phyloP scores from a whole-genome alignment of 2,888 invertebrate species.

The Idaea straminata region DNA sequence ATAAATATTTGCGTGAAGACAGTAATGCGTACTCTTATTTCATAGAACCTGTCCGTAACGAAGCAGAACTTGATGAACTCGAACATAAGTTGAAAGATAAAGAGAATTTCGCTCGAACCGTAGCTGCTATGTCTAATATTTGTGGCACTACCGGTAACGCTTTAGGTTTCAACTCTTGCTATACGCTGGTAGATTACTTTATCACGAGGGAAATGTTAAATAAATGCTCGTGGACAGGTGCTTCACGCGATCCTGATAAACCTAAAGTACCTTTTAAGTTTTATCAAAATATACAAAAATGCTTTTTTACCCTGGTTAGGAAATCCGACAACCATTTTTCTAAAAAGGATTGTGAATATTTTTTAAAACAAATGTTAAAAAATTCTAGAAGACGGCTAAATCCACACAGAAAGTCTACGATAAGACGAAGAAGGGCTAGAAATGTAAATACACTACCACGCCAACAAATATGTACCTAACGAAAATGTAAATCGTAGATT shows the following conservation, averaged over 20 bases:
- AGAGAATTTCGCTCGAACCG: neutral
- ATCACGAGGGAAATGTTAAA: neutral
- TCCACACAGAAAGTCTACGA: neutral
- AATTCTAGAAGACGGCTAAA: neutral
- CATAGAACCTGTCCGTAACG: neutral
- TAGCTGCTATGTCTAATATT: neutral
- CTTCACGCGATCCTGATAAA: neutral
- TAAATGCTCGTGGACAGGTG: neutral
- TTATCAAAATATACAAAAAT: neutral
- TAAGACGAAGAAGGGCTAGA: neutral
- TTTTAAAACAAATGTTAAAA: neutral
- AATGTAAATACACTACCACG: no score
- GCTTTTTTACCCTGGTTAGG: neutral
- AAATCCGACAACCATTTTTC: constrained; percentile 17
- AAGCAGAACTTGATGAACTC: neutral
- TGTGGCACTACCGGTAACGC: neutral
- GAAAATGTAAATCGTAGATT: no score
- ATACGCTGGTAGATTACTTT: neutral
- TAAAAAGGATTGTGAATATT: neutral
- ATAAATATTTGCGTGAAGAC: neutral
- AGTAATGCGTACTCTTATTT: neutral
- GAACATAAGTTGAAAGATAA: neutral
- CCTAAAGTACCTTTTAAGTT: neutral
- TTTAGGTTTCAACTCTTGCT: neutral
- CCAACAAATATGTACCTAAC: no score